Evolutionary conservation across 37 sponge, comb jelly and placozoan species (phyloP).

Genomic region (Mnemiopsis leidyi): DNA sequence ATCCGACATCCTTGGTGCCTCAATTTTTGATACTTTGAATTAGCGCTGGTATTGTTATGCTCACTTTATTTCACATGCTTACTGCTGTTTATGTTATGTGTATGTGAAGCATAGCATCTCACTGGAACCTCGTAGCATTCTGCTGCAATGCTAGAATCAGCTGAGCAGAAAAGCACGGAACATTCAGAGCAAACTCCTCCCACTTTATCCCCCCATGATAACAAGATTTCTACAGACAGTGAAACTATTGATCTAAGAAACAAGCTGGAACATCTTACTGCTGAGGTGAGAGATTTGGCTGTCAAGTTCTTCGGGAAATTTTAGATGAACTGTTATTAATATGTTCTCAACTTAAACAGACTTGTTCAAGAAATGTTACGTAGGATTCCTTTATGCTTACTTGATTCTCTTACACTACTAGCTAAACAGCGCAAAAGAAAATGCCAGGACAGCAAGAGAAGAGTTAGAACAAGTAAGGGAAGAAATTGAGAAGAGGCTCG

Average conservation of each 20-base stretch:
- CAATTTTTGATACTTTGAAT: too few species aligned
- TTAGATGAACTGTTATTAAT: too few species aligned
- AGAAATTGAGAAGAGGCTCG: not conserved
- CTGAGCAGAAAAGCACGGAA: not conserved
- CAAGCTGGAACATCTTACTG: not conserved
- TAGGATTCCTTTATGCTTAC: too few species aligned
- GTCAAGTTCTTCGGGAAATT: too few species aligned
- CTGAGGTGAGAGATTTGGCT: not conserved
- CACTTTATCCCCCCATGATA: not conserved
- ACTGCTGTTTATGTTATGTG: too few species aligned
- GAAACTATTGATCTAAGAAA: not conserved
- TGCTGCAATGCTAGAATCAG: not conserved
- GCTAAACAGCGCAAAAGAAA: conserved; percentile 1
- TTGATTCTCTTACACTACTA: too few species aligned
- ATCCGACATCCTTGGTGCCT: too few species aligned
- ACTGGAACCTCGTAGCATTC: not conserved
- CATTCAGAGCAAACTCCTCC: not conserved
- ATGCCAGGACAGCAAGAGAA: not conserved
- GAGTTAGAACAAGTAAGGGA: not conserved
- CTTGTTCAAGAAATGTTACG: too few species aligned
- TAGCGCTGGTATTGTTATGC: too few species aligned
- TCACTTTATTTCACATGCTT: too few species aligned
- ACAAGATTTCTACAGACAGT: not conserved
- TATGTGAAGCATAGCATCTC: too few species aligned
- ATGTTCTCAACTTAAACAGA: too few species aligned